These are phyloP conservation scores for Aplysia californica DNA, from an alignment of 1,140 invertebrate species.

Conservation along the genomic window DNA sequence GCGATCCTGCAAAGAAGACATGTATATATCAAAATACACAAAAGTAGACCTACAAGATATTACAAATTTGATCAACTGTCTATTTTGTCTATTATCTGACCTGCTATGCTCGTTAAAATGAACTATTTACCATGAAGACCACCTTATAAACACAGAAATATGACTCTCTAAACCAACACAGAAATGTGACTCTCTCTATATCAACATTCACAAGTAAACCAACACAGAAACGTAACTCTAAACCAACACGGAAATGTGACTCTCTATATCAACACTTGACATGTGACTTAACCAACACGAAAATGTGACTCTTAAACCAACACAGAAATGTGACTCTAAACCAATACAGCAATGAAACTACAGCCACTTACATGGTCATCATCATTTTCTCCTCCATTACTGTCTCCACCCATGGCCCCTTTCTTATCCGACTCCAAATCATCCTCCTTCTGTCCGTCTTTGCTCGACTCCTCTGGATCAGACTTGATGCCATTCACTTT, in stretches of 20 bases:
- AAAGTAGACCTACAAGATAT: neutral
- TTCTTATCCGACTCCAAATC: neutral
- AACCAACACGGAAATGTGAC: neutral
- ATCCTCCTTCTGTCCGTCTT: constrained; percentile 5
- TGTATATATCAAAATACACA: neutral
- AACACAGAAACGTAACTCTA: neutral
- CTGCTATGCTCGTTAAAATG: too few species aligned
- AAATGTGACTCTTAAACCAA: too few species aligned
- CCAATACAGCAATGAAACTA: neutral
- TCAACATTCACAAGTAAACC: neutral
- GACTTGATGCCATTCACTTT: constrained; percentile 35
- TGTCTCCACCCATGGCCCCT: neutral
- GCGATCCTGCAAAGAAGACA: constrained; percentile 54
- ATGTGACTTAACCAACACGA: too few species aligned
- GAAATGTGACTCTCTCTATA: too few species aligned
- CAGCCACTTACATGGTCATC: constrained; percentile 37
- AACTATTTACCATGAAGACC: too few species aligned
- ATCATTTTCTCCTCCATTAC: constrained; percentile 25
- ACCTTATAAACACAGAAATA: neutral
- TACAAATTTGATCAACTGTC: neutral
- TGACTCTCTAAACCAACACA: neutral
- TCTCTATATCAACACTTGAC: too few species aligned
- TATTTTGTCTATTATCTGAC: too few species aligned
- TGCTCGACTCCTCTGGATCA: constrained; percentile 6
- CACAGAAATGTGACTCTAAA: neutral